Evolutionary conservation across 1,140 invertebrate genomes (phyloP).

Genomic region (Drosophila tani): DNA sequence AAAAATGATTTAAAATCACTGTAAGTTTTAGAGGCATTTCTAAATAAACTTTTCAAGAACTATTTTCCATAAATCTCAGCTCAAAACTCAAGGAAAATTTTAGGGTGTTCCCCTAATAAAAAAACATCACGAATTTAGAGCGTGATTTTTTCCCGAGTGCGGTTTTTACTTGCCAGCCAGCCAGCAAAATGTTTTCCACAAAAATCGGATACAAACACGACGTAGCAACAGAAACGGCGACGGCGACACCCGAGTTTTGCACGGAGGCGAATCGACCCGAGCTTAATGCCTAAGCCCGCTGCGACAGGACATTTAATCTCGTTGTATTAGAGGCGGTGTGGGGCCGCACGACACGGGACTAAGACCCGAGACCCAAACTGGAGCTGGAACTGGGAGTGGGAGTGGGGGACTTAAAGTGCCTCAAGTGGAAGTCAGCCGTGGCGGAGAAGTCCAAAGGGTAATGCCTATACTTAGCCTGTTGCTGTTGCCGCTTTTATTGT

Average conservation of each 20-base stretch:
- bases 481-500: conserved; percentile 76
- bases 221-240: conserved; percentile 27
- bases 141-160: conserved; percentile 5
- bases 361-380: conserved; percentile 28
- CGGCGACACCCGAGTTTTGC: conserved; percentile 23
- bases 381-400: conserved; percentile 17
- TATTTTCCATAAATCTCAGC: not conserved
- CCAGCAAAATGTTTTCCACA: conserved; percentile 60
- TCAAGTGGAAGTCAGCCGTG: conserved; percentile 34
- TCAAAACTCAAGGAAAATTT: not conserved
- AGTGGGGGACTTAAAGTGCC: conserved; percentile 64
- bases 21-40: not conserved
- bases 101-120: rapidly evolving
- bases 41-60: not conserved
- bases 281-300: conserved; percentile 76
- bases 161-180: conserved; percentile 14
- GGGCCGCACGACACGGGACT: conserved; percentile 16
- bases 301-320: conserved; percentile 83
- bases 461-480: conserved; percentile 72
- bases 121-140: not conserved
- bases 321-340: conserved; percentile 68
- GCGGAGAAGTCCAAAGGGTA: conserved; percentile 59
- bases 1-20: too few species aligned
- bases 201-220: conserved; percentile 57
- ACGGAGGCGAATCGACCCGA: conserved; percentile 47